Conservation (phyloP, 1,140 invertebrate genomes). For the Trissolcus basalis region DNA sequence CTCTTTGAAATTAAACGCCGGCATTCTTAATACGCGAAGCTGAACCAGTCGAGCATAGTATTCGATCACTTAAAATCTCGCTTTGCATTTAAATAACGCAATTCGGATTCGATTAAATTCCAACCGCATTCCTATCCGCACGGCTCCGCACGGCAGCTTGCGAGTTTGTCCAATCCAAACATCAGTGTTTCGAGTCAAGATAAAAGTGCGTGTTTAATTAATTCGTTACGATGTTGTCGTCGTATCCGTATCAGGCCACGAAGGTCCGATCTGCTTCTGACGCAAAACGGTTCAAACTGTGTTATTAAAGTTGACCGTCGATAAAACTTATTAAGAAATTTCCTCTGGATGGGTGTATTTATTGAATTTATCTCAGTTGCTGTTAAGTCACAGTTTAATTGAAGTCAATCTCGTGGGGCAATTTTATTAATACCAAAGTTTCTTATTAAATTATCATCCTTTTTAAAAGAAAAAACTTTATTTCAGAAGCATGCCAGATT, state of each 20-base stretch:
- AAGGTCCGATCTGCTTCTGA: background rate
- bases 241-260: constrained; percentile 11
- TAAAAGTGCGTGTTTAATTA: constrained; percentile 27
- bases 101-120: constrained; percentile 61
- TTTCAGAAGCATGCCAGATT: too few relatives aligned
- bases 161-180: constrained; percentile 3
- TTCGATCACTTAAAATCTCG: constrained; percentile 28
- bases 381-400: constrained; percentile 19
- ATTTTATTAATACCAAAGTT: too few relatives aligned
- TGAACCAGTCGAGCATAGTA: constrained; percentile 25
- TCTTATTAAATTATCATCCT: too few relatives aligned
- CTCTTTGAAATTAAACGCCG: constrained; percentile 14
- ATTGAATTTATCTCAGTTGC: constrained; percentile 14
- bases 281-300: constrained; percentile 10
- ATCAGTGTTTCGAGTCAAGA: constrained; percentile 24
- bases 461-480: too few relatives aligned
- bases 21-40: constrained; percentile 21
- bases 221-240: constrained; percentile 29
- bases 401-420: background rate
- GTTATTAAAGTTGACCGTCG: constrained; percentile 29
- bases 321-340: constrained; percentile 33
- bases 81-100: constrained; percentile 36
- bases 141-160: too few relatives aligned
- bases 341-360: constrained; percentile 14
- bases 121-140: constrained; percentile 40